Conservation (phyloP, 2,888 invertebrate genomes). For the Lamproptera curius region DNA sequence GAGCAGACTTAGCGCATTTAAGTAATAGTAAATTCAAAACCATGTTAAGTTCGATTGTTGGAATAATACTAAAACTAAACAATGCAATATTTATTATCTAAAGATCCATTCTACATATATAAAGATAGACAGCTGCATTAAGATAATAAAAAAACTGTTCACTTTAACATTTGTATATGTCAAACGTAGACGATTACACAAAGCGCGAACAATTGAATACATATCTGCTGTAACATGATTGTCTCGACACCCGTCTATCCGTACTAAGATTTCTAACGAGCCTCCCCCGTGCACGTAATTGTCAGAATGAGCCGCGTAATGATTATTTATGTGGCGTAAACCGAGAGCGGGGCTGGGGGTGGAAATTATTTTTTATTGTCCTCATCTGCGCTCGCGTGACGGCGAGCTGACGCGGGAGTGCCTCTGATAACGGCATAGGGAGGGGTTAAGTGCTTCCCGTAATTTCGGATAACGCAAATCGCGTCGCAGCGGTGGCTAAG, state of each 20-base stretch:
- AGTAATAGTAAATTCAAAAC: too few relatives aligned
- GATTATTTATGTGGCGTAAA: conserved; percentile 58
- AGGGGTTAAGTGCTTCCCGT: neutral
- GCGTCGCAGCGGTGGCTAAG: neutral
- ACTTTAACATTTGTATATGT: too few relatives aligned
- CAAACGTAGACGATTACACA: too few relatives aligned
- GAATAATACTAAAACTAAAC: too few relatives aligned
- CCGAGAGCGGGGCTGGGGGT: conserved; percentile 33
- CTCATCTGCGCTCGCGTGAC: conserved; percentile 33
- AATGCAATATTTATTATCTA: too few relatives aligned
- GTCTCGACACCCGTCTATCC: conserved; percentile 19
- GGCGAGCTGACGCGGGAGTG: neutral
- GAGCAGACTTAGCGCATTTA: too few relatives aligned
- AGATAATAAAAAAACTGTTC: too few relatives aligned
- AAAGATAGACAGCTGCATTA: too few relatives aligned
- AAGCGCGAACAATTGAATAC: too few relatives aligned
- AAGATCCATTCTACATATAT: too few relatives aligned
- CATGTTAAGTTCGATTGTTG: too few relatives aligned
- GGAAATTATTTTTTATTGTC: conserved; percentile 65
- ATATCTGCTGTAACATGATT: too few relatives aligned
- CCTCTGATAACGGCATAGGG: conserved; percentile 5
- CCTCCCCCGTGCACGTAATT: conserved; percentile 60
- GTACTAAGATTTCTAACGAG: conserved; percentile 61
- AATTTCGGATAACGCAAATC: neutral
- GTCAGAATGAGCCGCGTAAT: conserved; percentile 58